Conservation (phyloP, 2,113 vertebrate genomes). For the Gallinago media region DNA sequence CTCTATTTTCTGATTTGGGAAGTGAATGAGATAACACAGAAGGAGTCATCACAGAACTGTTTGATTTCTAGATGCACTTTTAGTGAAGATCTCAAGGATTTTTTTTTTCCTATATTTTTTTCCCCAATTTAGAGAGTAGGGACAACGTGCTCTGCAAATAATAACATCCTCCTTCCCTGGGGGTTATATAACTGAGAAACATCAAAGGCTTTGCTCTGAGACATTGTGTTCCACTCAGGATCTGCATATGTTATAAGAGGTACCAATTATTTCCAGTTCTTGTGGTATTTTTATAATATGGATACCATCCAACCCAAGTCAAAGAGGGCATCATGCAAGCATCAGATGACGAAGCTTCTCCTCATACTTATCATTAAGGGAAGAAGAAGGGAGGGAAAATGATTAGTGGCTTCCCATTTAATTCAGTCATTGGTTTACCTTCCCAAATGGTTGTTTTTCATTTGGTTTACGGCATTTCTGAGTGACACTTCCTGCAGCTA, state of each 20-base stretch:
- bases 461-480: neutral
- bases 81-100: neutral
- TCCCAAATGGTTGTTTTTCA: slow-evolving; percentile 5
- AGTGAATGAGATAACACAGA: neutral
- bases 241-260: slow-evolving; percentile 47
- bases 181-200: slow-evolving; percentile 45
- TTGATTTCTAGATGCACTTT: neutral
- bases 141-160: neutral
- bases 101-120: too few species aligned
- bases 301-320: neutral
- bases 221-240: slow-evolving; percentile 29
- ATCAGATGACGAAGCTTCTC: slow-evolving; percentile 9
- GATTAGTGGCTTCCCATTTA: slow-evolving; percentile 41
- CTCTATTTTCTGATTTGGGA: neutral
- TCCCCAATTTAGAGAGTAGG: neutral
- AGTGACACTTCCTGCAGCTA: neutral
- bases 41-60: neutral
- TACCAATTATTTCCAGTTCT: slow-evolving; percentile 60
- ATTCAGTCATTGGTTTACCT: neutral
- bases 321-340: slow-evolving; percentile 35
- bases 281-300: slow-evolving; percentile 39
- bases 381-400: slow-evolving; percentile 3
- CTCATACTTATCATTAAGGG: slow-evolving; percentile 41
- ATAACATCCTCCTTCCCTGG: neutral
- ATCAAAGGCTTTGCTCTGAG: slow-evolving; percentile 47